These are phyloP conservation scores for Spilosoma lubricipeda DNA, from an alignment of 2,888 invertebrate species.

Conservation along the genomic window DNA sequence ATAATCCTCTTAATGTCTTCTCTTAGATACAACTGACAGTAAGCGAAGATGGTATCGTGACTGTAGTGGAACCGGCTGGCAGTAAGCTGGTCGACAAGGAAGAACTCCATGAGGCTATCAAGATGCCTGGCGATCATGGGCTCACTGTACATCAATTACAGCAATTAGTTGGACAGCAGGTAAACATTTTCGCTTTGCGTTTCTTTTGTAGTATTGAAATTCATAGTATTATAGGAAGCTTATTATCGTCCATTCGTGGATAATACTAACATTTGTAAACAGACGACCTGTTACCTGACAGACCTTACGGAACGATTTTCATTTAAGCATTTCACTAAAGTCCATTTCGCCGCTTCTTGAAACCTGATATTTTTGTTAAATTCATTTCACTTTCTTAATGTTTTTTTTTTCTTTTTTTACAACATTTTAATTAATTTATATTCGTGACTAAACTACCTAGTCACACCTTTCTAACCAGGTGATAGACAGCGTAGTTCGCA, in stretches of 20 bases:
- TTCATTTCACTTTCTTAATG: background rate
- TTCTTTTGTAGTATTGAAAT: background rate
- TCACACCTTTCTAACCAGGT: constrained; percentile 62
- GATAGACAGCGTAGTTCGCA: constrained; percentile 83
- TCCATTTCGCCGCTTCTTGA: too few relatives aligned
- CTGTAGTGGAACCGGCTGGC: constrained; percentile 83
- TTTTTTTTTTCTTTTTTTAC: too few relatives aligned
- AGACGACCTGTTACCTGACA: background rate
- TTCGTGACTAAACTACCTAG: constrained; percentile 29
- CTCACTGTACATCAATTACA: constrained; percentile 86
- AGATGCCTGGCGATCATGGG: constrained; percentile 80
- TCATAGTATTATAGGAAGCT: background rate
- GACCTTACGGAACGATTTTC: background rate
- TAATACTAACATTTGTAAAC: background rate
- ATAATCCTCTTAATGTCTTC: background rate
- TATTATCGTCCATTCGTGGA: background rate
- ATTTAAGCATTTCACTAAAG: background rate
- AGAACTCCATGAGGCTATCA: constrained; percentile 80
- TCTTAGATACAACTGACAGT: constrained; percentile 82
- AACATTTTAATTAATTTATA: constrained; percentile 29
- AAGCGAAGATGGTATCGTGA: constrained; percentile 85
- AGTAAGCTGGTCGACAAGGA: constrained; percentile 81
- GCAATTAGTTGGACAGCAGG: constrained; percentile 88
- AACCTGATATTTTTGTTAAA: background rate
- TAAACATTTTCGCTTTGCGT: constrained; percentile 44